These are phyloP conservation scores for Ataeniobius toweri DNA, from an alignment of 2,797 vertebrate species.

Conservation along the genomic window DNA sequence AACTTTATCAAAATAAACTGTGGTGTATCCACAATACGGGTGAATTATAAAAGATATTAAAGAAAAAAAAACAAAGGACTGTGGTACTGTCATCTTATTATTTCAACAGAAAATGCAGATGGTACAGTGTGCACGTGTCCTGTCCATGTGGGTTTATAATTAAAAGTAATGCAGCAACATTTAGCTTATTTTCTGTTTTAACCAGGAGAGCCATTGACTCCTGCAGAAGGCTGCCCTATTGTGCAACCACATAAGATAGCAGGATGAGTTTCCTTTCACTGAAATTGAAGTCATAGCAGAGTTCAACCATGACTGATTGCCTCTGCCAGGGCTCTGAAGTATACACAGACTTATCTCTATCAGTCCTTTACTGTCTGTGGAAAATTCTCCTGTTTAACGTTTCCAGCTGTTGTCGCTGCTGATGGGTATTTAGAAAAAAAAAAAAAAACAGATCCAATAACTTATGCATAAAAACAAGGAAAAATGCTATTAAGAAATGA, in stretches of 20 bases:
- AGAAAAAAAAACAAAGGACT: neutral
- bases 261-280: constrained; percentile 53
- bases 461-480: neutral
- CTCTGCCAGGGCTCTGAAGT: constrained; percentile 47
- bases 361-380: constrained; percentile 32
- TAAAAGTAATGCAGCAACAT: constrained; percentile 3
- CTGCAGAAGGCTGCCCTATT: constrained; percentile 45
- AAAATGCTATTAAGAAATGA: neutral
- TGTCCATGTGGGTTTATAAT: neutral
- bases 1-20: neutral
- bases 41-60: neutral
- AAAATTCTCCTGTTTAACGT: constrained; percentile 20
- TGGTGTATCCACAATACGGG: neutral
- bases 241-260: constrained; percentile 62
- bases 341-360: constrained; percentile 46
- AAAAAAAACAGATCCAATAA: neutral
- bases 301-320: constrained; percentile 68
- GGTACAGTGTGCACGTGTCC: neutral
- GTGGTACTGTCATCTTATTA: neutral
- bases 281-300: constrained; percentile 65
- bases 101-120: neutral
- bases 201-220: constrained; percentile 19
- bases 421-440: constrained; percentile 32
- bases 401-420: constrained; percentile 19
- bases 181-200: constrained; percentile 14